Conservation (phyloP, 2,797 vertebrate species). For the Squalus acanthias region DNA sequence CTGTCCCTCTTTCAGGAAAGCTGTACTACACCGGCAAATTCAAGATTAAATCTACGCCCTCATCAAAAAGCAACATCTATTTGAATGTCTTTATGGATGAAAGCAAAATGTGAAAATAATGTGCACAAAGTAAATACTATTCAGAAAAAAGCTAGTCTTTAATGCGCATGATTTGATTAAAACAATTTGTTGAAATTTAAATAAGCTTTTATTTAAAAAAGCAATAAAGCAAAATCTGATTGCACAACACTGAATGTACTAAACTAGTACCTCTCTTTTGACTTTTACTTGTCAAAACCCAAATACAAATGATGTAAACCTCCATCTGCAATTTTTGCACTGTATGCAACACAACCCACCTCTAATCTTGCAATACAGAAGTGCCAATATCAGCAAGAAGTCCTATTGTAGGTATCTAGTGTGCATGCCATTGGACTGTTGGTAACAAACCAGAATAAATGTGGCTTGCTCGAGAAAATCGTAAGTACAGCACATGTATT, state of each 20-base stretch:
- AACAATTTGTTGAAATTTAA: background rate
- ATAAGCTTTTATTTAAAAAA: background rate
- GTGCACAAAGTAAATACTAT: background rate
- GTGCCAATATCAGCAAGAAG: background rate
- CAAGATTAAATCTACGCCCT: background rate
- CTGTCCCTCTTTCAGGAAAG: background rate
- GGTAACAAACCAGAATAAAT: background rate
- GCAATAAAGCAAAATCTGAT: conserved; percentile 45
- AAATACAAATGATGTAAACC: background rate
- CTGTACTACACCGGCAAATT: background rate
- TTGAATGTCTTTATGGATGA: background rate
- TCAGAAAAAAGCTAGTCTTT: background rate
- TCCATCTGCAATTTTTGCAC: background rate
- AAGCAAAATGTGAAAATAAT: conserved; percentile 19
- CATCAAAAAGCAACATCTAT: background rate
- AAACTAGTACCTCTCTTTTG: conserved; percentile 43
- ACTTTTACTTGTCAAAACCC: conserved; percentile 45
- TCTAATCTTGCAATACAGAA: conserved; percentile 20
- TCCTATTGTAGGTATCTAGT: background rate
- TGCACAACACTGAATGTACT: conserved; percentile 42
- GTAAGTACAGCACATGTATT: background rate
- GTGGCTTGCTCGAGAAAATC: background rate
- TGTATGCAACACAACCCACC: background rate
- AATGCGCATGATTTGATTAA: background rate
- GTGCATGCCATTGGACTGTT: background rate